Percentiles rank a stretch among this genome's conserved stretches.
phyloP scores from a whole-genome alignment of 2,113 vertebrate genomes.

The Brachypodius melanocephalos region DNA sequence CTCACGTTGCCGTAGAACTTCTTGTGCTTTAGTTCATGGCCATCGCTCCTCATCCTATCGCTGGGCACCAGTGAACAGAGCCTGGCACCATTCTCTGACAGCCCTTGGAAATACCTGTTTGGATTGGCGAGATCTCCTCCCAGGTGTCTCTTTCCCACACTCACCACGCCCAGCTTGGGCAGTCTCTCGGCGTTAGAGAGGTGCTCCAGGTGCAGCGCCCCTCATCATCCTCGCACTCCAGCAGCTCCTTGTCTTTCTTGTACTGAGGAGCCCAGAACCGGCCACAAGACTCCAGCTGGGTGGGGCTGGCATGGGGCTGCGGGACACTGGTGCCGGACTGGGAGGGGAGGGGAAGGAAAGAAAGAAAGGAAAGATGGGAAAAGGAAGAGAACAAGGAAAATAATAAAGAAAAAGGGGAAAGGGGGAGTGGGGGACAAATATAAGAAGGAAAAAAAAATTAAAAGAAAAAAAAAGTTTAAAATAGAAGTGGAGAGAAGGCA shows the following conservation, averaged over 20 bases:
- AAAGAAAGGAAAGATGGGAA: not conserved
- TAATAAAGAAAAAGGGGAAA: not conserved
- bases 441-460: not conserved
- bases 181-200: not conserved
- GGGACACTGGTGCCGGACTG: accelerated
- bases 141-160: too few species aligned
- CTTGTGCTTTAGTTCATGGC: not conserved
- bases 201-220: not conserved
- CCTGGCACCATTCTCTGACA: not conserved
- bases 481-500: not conserved
- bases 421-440: too few species aligned
- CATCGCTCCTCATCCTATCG: not conserved
- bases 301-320: not conserved
- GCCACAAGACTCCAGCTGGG: not conserved
- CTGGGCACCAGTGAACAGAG: not conserved
- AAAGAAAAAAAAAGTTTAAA: not conserved
- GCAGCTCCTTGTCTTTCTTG: not conserved
- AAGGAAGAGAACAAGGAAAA: not conserved
- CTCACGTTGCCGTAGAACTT: not conserved
- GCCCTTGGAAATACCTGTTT: accelerated
- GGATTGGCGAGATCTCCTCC: not conserved
- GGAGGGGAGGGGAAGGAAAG: not conserved
- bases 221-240: not conserved
- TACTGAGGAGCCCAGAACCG: not conserved
- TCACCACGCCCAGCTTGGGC: accelerated